phyloP scores from a whole-genome alignment of 2,888 invertebrate species.

The Orthonychiurus folsomi region DNA sequence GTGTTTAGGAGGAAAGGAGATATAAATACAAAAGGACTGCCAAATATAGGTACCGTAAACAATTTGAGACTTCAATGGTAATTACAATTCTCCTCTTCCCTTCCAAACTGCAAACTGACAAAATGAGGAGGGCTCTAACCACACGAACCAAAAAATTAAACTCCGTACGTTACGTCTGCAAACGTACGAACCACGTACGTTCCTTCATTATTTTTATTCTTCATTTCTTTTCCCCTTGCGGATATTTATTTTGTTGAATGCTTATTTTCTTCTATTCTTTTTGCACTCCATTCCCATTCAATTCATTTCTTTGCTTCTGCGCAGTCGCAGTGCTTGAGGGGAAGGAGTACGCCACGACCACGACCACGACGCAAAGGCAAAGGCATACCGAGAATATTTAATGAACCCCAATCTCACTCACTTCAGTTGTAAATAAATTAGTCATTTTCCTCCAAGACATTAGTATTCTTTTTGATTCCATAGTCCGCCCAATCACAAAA shows the following conservation, averaged over 20 bases:
- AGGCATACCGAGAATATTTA: neutral
- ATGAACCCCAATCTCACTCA: neutral
- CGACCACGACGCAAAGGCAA: no score
- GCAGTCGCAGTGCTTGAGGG: neutral
- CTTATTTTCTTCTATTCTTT: slow-evolving; percentile 1
- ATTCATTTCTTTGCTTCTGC: neutral
- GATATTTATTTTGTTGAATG: neutral
- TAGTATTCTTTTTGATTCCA: no score
- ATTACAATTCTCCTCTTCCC: neutral
- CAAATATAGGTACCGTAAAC: slow-evolving; percentile 1
- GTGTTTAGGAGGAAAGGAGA: neutral
- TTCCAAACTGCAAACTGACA: neutral
- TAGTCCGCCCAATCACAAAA: no score
- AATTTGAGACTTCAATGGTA: neutral
- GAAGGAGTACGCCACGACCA: neutral
- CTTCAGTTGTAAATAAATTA: neutral
- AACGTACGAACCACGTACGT: no score
- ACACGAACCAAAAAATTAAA: neutral
- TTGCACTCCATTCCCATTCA: neutral
- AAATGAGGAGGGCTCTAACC: no score
- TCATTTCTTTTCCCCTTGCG: neutral
- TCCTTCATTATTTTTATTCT: no score
- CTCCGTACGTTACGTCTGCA: neutral
- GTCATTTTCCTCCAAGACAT: neutral
- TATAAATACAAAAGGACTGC: neutral